These are phyloP conservation scores for Paracyclopina nana DNA, from an alignment of 1,140 invertebrate species.

Conservation along the genomic window DNA sequence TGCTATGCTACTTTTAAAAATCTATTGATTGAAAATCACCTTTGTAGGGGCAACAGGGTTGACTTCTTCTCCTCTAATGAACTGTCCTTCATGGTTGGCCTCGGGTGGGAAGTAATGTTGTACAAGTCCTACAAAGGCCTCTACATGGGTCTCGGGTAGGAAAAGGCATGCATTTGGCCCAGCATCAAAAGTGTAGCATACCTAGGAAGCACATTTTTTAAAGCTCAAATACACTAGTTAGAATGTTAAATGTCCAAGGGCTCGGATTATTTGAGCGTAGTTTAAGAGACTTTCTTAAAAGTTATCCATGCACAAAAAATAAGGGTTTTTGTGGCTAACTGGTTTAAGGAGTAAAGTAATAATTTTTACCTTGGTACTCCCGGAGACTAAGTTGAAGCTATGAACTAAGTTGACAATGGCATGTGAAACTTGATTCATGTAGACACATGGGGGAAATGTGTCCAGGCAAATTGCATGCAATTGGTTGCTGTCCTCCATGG, in stretches of 20 bases:
- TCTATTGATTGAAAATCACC: not conserved
- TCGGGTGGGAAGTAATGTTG: slow-evolving; percentile 48
- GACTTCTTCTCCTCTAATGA: not conserved
- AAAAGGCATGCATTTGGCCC: slow-evolving; percentile 89
- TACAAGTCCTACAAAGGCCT: slow-evolving; percentile 40
- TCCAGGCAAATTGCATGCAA: slow-evolving; percentile 87
- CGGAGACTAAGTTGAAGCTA: slow-evolving; percentile 46
- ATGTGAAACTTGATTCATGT: slow-evolving; percentile 73
- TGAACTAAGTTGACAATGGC: slow-evolving; percentile 59
- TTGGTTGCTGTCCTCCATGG: slow-evolving; percentile 95
- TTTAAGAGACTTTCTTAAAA: not conserved
- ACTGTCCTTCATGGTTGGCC: slow-evolving; percentile 17
- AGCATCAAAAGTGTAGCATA: slow-evolving; percentile 79
- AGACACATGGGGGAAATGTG: slow-evolving; percentile 77
- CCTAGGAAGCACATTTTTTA: not conserved
- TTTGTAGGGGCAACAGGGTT: not conserved
- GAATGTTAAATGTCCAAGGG: not conserved
- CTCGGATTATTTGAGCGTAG: slow-evolving; percentile 1
- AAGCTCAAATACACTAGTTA: not conserved
- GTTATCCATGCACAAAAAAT: slow-evolving; percentile 1
- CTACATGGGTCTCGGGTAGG: slow-evolving; percentile 51
- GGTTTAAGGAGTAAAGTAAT: not conserved
- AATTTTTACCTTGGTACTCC: slow-evolving; percentile 35
- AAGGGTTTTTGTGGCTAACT: not conserved
- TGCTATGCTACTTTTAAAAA: slow-evolving; percentile 3